These are phyloP conservation scores for Habropoda laboriosa DNA, from an alignment of 1,140 invertebrate species.

Conservation along the genomic window DNA sequence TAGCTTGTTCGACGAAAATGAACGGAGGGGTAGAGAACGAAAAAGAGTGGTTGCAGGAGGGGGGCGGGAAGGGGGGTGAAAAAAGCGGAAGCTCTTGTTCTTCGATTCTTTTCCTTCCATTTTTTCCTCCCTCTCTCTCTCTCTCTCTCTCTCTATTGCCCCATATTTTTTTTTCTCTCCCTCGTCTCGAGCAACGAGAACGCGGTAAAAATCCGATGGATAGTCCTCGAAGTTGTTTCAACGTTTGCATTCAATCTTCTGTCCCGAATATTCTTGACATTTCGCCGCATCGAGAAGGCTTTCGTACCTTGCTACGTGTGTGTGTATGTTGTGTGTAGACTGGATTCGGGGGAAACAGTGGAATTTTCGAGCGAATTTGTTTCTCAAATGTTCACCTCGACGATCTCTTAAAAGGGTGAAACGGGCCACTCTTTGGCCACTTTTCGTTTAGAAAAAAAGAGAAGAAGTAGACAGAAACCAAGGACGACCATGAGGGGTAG, in stretches of 20 bases:
- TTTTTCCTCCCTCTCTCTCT: background rate
- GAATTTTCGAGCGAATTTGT: background rate
- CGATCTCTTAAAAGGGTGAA: background rate
- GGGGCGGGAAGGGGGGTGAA: too few relatives aligned
- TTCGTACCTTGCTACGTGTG: background rate
- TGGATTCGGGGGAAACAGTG: too few relatives aligned
- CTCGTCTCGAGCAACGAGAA: background rate
- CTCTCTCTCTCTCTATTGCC: background rate
- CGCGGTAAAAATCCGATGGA: background rate
- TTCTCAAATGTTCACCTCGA: background rate
- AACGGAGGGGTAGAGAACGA: constrained; percentile 5
- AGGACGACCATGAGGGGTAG: too few relatives aligned
- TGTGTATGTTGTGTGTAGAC: too few relatives aligned
- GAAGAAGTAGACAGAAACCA: too few relatives aligned
- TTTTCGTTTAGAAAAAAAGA: too few relatives aligned
- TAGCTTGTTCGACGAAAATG: constrained; percentile 40
- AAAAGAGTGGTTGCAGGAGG: background rate
- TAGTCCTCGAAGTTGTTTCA: background rate
- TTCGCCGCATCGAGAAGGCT: background rate
- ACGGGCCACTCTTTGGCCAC: too few relatives aligned
- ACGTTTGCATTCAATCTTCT: background rate
- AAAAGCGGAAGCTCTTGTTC: constrained; percentile 15
- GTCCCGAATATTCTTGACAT: background rate
- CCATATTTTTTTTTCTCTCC: too few relatives aligned
- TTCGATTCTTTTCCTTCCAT: background rate